phyloP scores from a whole-genome alignment of 1,140 invertebrate genomes.

The Pinna nobilis region DNA sequence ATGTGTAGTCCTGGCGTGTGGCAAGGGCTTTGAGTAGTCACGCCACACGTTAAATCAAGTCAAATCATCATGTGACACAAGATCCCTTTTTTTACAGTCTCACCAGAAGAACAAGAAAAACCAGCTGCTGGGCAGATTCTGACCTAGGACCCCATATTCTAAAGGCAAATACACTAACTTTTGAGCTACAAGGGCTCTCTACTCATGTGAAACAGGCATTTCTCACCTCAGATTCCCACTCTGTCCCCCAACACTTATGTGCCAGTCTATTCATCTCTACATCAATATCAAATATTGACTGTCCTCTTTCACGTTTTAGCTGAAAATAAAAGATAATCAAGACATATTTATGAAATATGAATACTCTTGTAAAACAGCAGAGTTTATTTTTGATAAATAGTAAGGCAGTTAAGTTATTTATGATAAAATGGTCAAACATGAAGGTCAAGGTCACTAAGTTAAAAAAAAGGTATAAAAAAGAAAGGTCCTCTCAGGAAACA shows the following conservation, averaged over 20 bases:
- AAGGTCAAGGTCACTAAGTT: too few relatives aligned
- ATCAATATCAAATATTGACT: conserved; percentile 79
- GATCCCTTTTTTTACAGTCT: background rate
- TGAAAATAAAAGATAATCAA: conserved; percentile 36
- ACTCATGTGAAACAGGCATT: background rate
- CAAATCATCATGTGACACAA: background rate
- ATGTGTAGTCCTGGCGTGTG: too few relatives aligned
- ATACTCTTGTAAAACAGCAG: background rate
- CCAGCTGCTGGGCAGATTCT: background rate
- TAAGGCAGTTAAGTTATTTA: too few relatives aligned
- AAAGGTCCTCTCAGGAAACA: too few relatives aligned
- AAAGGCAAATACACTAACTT: background rate
- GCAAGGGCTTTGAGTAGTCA: too few relatives aligned
- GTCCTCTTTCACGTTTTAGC: conserved; percentile 78
- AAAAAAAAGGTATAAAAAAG: too few relatives aligned
- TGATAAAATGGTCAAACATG: too few relatives aligned
- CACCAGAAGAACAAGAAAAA: background rate
- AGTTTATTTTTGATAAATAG: too few relatives aligned
- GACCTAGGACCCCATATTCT: background rate
- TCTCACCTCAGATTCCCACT: conserved; percentile 33
- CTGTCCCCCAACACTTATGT: conserved; percentile 43
- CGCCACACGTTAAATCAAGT: too few relatives aligned
- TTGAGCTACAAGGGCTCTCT: too few relatives aligned
- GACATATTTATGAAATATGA: background rate
- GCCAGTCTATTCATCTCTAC: conserved; percentile 56